Conservation (phyloP, 2,113 vertebrate species). For the Hyperoodon ampullatus region DNA sequence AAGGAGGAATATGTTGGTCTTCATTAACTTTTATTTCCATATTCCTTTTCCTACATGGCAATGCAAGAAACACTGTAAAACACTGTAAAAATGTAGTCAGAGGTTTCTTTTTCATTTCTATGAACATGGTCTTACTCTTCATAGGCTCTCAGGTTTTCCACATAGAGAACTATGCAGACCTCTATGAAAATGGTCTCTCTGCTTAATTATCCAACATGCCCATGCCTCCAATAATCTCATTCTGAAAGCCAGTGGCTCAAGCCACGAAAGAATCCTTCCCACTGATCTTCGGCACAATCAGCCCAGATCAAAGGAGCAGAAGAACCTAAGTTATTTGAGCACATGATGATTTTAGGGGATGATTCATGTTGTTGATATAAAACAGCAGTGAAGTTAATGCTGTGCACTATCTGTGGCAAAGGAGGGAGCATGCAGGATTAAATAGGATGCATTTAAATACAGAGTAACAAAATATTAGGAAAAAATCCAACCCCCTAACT, state of each 20-base stretch:
- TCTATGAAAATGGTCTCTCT: not conserved
- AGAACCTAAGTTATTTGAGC: not conserved
- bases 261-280: not conserved
- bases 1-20: not conserved
- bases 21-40: not conserved
- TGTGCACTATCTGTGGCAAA: not conserved
- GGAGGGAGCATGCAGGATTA: not conserved
- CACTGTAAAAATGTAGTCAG: not conserved
- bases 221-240: not conserved
- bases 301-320: not conserved
- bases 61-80: not conserved
- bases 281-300: not conserved
- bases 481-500: not conserved
- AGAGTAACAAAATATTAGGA: not conserved
- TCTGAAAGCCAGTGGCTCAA: not conserved
- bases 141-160: not conserved
- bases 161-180: not conserved
- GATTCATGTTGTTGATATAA: not conserved
- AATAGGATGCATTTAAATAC: constrained; percentile 8
- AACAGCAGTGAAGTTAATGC: not conserved
- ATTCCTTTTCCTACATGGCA: not conserved
- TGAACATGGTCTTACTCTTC: not conserved
- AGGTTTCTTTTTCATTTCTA: not conserved
- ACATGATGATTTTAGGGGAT: not conserved
- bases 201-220: not conserved